A percentile compares a stretch with the other conserved stretches of the same genome.
Conservation (phyloP, 1,140 invertebrate genomes). For the Diabrotica undecimpunctata region DNA sequence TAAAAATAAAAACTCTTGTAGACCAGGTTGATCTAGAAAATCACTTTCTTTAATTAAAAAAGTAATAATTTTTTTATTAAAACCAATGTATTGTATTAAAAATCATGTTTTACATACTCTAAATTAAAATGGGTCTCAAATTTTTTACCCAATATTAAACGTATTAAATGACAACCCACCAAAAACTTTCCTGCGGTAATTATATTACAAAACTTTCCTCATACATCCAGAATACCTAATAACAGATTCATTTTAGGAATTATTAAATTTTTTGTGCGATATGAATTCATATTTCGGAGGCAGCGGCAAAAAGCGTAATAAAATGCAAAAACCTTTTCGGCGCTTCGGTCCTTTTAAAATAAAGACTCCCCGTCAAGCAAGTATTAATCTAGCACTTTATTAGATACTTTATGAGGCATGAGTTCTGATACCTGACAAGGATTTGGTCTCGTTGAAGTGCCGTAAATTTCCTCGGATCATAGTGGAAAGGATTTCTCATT, state of each 20-base stretch:
- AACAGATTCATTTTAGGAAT: background rate
- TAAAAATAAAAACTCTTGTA: too few species aligned
- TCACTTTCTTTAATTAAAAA: too few species aligned
- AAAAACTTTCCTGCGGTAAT: background rate
- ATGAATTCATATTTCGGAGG: background rate
- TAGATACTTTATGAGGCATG: background rate
- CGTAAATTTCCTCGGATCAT: too few species aligned
- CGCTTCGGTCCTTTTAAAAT: constrained; percentile 2
- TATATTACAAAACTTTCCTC: background rate
- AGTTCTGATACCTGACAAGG: background rate
- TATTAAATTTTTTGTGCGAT: constrained; percentile 1
- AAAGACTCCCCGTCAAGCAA: background rate
- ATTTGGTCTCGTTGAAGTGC: too few species aligned
- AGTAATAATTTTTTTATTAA: too few species aligned
- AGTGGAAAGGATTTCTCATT: too few species aligned
- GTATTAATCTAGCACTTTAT: constrained; percentile 2
- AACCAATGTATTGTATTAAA: too few species aligned
- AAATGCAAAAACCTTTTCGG: background rate
- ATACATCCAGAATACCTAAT: background rate
- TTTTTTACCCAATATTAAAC: too few species aligned
- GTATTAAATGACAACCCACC: too few species aligned
- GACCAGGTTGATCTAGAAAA: too few species aligned
- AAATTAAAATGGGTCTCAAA: too few species aligned
- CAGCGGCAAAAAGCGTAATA: background rate
- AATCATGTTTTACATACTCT: too few species aligned